Conservation (phyloP, 2,888 invertebrate genomes). For the Gasteruption jaculator region DNA sequence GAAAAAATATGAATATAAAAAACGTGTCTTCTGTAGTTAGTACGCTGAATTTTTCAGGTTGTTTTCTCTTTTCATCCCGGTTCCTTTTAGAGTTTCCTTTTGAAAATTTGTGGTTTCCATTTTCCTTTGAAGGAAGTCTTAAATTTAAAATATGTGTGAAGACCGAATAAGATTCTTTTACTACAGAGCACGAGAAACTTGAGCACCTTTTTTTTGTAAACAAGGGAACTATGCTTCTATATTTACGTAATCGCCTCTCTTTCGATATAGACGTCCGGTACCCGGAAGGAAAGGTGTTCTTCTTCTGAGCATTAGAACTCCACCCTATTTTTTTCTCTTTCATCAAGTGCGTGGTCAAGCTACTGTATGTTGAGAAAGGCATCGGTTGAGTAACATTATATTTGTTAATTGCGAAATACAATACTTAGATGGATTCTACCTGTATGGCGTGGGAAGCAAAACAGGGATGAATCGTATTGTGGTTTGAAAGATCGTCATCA, state of each 20-base stretch:
- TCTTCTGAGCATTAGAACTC: too few species aligned
- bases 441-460: slow-evolving; percentile 39
- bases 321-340: slow-evolving; percentile 6
- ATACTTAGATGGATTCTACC: slow-evolving; percentile 32
- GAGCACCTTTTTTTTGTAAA: slow-evolving; percentile 12
- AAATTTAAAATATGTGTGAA: too few species aligned
- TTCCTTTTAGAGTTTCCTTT: background rate
- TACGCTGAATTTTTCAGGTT: too few species aligned
- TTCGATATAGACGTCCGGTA: too few species aligned
- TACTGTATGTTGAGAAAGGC: too few species aligned
- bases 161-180: background rate
- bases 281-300: too few species aligned
- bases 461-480: slow-evolving; percentile 13
- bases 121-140: background rate
- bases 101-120: background rate
- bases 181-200: slow-evolving; percentile 1
- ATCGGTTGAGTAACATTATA: slow-evolving; percentile 45
- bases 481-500: slow-evolving; percentile 19
- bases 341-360: slow-evolving; percentile 36
- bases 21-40: too few species aligned
- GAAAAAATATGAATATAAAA: too few species aligned
- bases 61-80: too few species aligned
- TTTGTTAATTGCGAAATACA: slow-evolving; percentile 50
- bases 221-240: slow-evolving; percentile 19
- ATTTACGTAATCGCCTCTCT: slow-evolving; percentile 33